Conservation (phyloP, 1,140 invertebrate species). For the Papilio machaon region DNA sequence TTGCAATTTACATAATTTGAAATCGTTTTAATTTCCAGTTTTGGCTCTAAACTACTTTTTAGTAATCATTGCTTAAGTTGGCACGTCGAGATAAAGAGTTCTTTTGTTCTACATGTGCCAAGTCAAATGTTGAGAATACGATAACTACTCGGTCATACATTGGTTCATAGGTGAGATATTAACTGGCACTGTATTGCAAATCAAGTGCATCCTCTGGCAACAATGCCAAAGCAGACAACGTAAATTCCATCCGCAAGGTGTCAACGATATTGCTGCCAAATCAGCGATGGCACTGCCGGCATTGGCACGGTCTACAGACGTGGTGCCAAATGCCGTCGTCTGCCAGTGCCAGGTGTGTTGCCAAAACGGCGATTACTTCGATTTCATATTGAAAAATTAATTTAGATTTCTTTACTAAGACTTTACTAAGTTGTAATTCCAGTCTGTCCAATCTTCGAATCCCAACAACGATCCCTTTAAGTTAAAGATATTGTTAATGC, state of each 20-base stretch:
- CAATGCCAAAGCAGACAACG: conserved; percentile 53
- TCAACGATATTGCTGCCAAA: conserved; percentile 60
- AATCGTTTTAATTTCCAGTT: too few species aligned
- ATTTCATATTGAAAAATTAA: background rate
- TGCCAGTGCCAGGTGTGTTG: conserved; percentile 57
- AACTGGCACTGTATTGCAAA: background rate
- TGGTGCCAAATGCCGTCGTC: conserved; percentile 47
- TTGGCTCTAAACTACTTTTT: too few species aligned
- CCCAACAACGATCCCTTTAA: too few species aligned
- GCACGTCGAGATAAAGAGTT: background rate
- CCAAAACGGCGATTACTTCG: conserved; percentile 38
- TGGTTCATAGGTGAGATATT: background rate
- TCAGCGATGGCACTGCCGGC: conserved; percentile 51
- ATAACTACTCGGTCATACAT: background rate
- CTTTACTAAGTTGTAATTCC: too few species aligned
- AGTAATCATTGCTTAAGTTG: background rate
- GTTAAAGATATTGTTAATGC: too few species aligned
- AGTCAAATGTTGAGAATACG: background rate
- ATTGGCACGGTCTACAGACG: conserved; percentile 53
- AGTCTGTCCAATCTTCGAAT: too few species aligned
- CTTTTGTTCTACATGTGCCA: background rate
- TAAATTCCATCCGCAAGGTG: conserved; percentile 62
- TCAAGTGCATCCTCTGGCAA: background rate
- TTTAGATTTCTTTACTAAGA: background rate
- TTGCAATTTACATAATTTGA: too few species aligned